Percentiles rank a stretch among this genome's conserved stretches.
Evolutionary conservation across 1,140 invertebrate genomes (phyloP).

Genomic region (Drosophila ohnishii): DNA sequence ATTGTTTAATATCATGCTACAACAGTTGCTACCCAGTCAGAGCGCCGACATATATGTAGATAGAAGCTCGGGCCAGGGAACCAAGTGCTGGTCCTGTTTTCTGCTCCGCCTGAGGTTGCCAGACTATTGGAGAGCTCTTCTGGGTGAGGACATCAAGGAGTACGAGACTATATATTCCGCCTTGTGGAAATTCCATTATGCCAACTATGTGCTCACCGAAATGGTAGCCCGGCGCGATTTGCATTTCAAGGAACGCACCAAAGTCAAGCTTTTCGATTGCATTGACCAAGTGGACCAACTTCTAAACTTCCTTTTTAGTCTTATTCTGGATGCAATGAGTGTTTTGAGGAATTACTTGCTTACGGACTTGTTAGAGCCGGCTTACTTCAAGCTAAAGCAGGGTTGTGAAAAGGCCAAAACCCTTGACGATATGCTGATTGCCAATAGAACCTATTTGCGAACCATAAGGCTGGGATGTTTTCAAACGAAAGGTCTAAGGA

Average conservation of each 20-base stretch:
- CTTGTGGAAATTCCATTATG: constrained; percentile 54
- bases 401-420: neutral
- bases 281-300: constrained; percentile 3
- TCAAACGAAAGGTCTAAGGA: neutral
- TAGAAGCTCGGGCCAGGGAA: neutral
- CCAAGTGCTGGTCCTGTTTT: constrained; percentile 48
- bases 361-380: constrained; percentile 14
- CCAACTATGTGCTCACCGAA: constrained; percentile 49
- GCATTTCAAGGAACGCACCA: constrained; percentile 11
- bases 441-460: constrained; percentile 37
- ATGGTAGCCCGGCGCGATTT: constrained; percentile 12
- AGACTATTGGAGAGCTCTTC: constrained; percentile 21
- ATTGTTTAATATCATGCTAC: constrained; percentile 23
- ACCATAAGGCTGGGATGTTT: constrained; percentile 23
- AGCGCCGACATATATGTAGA: constrained; percentile 29
- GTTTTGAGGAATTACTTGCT: constrained; percentile 29
- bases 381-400: neutral
- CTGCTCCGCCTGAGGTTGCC: constrained; percentile 26
- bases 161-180: constrained; percentile 28
- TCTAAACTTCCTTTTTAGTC: constrained; percentile 17
- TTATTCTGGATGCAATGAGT: constrained; percentile 16
- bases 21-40: constrained; percentile 1
- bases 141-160: constrained; percentile 7
- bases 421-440: constrained; percentile 38
- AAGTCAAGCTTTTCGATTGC: neutral